Base-by-base conservation (phyloP, 2,797 vertebrate genomes). In the Pelochelys cantorii region DNA sequence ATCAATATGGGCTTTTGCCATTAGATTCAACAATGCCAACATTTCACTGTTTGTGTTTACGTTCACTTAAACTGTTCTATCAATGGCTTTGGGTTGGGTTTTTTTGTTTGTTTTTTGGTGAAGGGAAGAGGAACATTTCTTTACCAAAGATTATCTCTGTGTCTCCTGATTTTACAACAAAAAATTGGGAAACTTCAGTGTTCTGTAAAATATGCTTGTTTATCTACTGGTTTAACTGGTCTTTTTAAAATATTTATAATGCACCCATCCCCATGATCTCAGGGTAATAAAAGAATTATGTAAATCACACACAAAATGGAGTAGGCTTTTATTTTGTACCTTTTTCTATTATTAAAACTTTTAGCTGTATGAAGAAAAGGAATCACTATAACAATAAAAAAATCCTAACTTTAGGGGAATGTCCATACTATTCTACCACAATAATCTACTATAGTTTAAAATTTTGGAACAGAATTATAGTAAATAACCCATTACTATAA, bases 1-100 rank as follows among this genome's bases (percentile, higher is more conserved):
- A 81, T 87, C 87, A 84, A 88, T 9, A 83, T 92, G 89, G 94
- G 18, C 81, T 93, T 71, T 92, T 86, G 86, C 56, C 83, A 79
- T n/a, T 0, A 15, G 90, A 74, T 56, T 94, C 85, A 83, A 55
- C 3, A 78, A 48, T 80, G 71, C 81, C 74, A 48, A 52, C 7
- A 48, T 29, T 86, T 78, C 85, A 56, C 84, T 85, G 89, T 91
- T 79, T 92, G 94, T 88, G 79, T 93, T 86, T 83, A 91, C 84
- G 48, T 83, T 80, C 86, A 74, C 56, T 94, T 94, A 83, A 90
- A 85, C 77, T 85, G 42, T 80, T 83, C 65, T 1, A 79, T 31
- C 78, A 81, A 86, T 81, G 85, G 90, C 75, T 75, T 56, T 93
- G 83, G 42, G 42, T 48, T 48, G 42, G 42, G 42, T 48, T 48